phyloP scores from a whole-genome alignment of 2,888 invertebrate genomes.

The Steinernema hermaphroditum region DNA sequence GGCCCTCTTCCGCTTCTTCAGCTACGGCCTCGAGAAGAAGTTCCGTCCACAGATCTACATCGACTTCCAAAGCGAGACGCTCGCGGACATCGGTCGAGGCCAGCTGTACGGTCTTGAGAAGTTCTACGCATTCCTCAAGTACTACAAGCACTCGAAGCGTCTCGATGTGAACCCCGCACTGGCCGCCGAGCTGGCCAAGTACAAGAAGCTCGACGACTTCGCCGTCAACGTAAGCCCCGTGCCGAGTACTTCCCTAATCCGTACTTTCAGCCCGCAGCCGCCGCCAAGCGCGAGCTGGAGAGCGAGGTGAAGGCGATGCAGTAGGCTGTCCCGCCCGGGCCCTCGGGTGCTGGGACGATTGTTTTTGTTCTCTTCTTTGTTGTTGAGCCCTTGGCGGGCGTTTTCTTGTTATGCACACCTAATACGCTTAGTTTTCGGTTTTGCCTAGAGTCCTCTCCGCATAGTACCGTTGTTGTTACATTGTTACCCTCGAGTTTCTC shows the following conservation, averaged over 20 bases:
- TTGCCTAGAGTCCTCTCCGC: constrained; percentile 1
- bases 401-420: constrained; percentile 13
- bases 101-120: constrained; percentile 97
- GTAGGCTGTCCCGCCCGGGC: not conserved
- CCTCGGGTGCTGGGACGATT: not conserved
- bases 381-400: not conserved
- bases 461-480: constrained; percentile 15
- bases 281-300: constrained; percentile 7
- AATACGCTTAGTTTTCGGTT: constrained; percentile 20
- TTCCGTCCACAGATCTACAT: constrained; percentile 91
- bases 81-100: constrained; percentile 70
- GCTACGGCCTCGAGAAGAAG: constrained; percentile 93
- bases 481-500: constrained; percentile 13
- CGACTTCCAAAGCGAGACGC: constrained; percentile 80
- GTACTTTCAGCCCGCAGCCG: constrained; percentile 8
- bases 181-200: constrained; percentile 68
- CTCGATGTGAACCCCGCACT: constrained; percentile 68
- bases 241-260: too few species aligned
- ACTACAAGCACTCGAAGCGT: constrained; percentile 68
- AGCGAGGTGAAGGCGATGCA: not conserved
- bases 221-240: constrained; percentile 36
- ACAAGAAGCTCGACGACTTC: constrained; percentile 69
- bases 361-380: constrained; percentile 1
- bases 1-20: constrained; percentile 88
- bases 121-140: constrained; percentile 98